Percentiles rank a stretch among this genome's conserved stretches.
Conservation (phyloP, 2,888 invertebrate species). For the Sphaerophoria rueppellii region DNA sequence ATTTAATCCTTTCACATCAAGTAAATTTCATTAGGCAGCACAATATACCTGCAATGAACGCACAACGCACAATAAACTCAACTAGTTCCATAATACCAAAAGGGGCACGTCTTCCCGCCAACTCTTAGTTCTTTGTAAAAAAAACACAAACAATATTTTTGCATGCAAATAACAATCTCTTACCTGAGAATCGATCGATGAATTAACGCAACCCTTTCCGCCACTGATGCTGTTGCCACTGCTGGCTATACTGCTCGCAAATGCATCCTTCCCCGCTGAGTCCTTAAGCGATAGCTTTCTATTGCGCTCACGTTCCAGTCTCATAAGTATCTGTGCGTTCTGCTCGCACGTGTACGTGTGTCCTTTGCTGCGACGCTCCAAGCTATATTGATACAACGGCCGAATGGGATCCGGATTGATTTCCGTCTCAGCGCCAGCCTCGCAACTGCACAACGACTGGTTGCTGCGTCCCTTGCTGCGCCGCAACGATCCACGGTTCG, state of each 20-base stretch:
- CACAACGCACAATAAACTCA: no score
- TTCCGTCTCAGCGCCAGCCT: slow-evolving; percentile 81
- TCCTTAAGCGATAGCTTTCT: slow-evolving; percentile 77
- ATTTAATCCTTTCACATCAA: no score
- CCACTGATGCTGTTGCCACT: not conserved
- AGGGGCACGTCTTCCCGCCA: not conserved
- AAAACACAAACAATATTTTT: not conserved
- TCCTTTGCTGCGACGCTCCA: slow-evolving; percentile 82
- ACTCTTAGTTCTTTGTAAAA: not conserved
- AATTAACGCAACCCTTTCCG: slow-evolving; percentile 62
- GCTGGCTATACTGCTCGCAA: not conserved
- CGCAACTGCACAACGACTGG: slow-evolving; percentile 82
- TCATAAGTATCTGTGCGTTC: slow-evolving; percentile 82
- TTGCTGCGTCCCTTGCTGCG: slow-evolving; percentile 81
- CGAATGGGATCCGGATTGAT: slow-evolving; percentile 80
- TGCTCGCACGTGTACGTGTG: slow-evolving; percentile 83
- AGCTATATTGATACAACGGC: slow-evolving; percentile 82
- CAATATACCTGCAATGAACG: not conserved
- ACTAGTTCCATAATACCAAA: no score
- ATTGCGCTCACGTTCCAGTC: slow-evolving; percentile 81
- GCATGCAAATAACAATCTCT: slow-evolving; percentile 40
- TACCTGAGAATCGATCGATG: slow-evolving; percentile 76
- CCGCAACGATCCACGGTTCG: slow-evolving; percentile 79
- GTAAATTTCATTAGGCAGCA: not conserved
- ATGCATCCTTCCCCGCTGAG: slow-evolving; percentile 53